phyloP scores from a whole-genome alignment of 2,797 vertebrate species.

The Gadopsis bispinosus region DNA sequence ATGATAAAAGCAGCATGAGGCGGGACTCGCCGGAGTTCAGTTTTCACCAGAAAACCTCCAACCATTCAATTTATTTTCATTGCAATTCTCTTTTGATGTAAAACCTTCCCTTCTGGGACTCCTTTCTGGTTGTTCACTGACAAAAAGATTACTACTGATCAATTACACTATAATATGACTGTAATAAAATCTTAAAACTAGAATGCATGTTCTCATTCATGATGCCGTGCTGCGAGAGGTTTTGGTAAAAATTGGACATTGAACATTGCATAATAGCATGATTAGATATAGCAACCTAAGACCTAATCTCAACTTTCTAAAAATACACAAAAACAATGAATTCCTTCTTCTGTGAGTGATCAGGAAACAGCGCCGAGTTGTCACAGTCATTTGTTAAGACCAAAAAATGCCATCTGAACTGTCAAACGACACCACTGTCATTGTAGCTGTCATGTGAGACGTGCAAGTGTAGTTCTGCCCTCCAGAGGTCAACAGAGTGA shows the following conservation, averaged over 20 bases:
- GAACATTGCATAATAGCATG: too few species aligned
- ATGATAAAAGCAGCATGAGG: slow-evolving; percentile 51
- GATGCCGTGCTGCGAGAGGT: too few species aligned
- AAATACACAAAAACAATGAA: background rate
- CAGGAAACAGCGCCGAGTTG: background rate
- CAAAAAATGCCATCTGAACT: background rate
- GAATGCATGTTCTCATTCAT: background rate
- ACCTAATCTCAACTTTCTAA: too few species aligned
- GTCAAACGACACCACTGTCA: background rate
- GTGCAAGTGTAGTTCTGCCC: too few species aligned
- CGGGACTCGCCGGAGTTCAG: background rate
- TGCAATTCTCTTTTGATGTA: too few species aligned
- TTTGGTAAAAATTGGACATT: background rate
- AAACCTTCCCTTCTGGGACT: background rate
- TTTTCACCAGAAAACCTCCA: background rate
- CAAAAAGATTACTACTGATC: background rate
- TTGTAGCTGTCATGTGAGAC: background rate
- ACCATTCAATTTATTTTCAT: background rate
- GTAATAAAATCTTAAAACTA: background rate
- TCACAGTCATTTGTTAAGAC: background rate
- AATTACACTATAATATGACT: background rate
- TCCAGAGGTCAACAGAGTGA: slow-evolving; percentile 34
- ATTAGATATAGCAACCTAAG: too few species aligned
- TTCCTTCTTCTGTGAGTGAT: too few species aligned
- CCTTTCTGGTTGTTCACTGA: background rate